phyloP scores from a whole-genome alignment of 2,113 vertebrate species.

The Nothocercus nigrocapillus region DNA sequence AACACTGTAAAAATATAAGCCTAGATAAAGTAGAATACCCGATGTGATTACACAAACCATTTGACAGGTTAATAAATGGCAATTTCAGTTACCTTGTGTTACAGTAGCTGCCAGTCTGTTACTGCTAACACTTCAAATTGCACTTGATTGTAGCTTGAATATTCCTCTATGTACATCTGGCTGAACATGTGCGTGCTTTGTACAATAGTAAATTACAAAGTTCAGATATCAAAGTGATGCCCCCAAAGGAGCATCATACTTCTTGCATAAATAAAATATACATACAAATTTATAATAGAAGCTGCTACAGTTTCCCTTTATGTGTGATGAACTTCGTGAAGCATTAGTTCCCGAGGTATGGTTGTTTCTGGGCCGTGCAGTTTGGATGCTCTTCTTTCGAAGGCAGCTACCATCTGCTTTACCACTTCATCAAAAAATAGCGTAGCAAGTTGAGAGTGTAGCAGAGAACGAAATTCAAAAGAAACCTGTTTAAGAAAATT shows the following conservation, averaged over 20 bases:
- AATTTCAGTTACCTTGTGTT: background rate
- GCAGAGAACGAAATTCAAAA: constrained; percentile 94
- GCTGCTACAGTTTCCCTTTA: constrained; percentile 65
- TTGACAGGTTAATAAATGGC: background rate
- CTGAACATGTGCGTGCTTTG: constrained; percentile 41
- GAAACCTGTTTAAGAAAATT: constrained; percentile 82
- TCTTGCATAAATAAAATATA: constrained; percentile 6
- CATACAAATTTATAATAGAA: background rate
- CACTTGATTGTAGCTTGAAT: constrained; percentile 46
- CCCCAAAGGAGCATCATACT: constrained; percentile 9
- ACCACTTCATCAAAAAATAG: constrained; percentile 97
- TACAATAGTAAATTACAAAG: constrained; percentile 14
- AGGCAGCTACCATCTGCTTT: constrained; percentile 95
- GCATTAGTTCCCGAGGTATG: constrained; percentile 92
- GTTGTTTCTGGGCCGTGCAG: constrained; percentile 88
- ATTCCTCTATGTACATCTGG: background rate
- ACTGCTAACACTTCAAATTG: constrained; percentile 21
- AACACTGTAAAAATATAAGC: constrained; percentile 11
- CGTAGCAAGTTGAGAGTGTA: constrained; percentile 91
- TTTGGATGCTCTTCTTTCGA: constrained; percentile 87
- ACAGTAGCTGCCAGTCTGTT: background rate
- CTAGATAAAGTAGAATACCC: background rate
- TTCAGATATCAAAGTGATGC: background rate
- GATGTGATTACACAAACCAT: background rate
- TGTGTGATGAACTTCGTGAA: constrained; percentile 91